A percentile compares a stretch with the other conserved stretches of the same genome.
These are phyloP conservation scores for Arnoldichthys spilopterus DNA, from an alignment of 2,797 vertebrate species.

Conservation along the genomic window DNA sequence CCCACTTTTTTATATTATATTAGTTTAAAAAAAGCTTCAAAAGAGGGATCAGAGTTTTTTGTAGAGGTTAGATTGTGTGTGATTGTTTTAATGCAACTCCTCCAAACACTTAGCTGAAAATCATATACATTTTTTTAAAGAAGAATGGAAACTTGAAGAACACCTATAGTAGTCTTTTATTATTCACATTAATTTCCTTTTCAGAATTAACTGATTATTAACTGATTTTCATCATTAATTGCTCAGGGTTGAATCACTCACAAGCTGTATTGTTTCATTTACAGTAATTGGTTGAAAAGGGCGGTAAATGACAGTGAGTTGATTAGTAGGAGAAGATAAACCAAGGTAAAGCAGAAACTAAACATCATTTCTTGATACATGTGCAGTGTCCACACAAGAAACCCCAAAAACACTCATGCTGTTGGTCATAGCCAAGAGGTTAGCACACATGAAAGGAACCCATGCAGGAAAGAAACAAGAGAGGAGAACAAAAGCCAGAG, in stretches of 20 bases:
- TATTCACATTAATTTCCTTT: too few species aligned
- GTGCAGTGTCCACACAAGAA: not conserved
- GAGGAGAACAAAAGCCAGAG: conserved; percentile 41
- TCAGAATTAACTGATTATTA: not conserved
- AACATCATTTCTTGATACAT: conserved; percentile 46
- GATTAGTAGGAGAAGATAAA: conserved; percentile 7
- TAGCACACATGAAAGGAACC: not conserved
- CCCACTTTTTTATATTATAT: too few species aligned
- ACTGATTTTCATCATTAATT: not conserved
- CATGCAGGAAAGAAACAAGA: not conserved
- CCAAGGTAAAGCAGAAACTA: not conserved
- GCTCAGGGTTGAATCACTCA: conserved; percentile 62
- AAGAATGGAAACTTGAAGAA: not conserved
- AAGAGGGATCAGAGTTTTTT: too few species aligned
- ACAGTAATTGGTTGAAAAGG: conserved; percentile 53
- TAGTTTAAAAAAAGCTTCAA: too few species aligned
- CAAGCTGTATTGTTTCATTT: conserved; percentile 76
- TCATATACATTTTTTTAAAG: not conserved
- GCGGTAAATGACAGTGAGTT: conserved; percentile 54
- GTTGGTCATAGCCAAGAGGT: not conserved
- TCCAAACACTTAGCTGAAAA: too few species aligned
- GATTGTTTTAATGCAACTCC: too few species aligned
- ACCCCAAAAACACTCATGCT: conserved; percentile 47
- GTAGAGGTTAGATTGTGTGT: too few species aligned
- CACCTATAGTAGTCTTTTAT: not conserved